These are phyloP conservation scores for Abscondita cerata DNA, from an alignment of 2,888 invertebrate species.

Conservation along the genomic window DNA sequence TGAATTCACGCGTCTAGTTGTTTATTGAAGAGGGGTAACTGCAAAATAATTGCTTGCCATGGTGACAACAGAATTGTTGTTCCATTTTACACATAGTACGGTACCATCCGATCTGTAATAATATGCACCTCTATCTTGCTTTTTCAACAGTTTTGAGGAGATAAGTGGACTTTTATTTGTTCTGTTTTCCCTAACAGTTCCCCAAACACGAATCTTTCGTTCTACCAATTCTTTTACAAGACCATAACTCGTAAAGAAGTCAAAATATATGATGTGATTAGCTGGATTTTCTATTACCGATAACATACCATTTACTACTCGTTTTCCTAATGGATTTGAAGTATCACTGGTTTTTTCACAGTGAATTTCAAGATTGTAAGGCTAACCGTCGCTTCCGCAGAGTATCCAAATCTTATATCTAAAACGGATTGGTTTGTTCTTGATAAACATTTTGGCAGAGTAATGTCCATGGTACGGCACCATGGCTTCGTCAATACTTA, in stretches of 20 bases:
- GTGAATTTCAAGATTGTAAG: background rate
- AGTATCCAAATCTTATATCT: slow-evolving; percentile 8
- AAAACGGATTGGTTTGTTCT: slow-evolving; percentile 10
- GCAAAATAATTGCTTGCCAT: no score
- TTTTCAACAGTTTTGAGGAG: no score
- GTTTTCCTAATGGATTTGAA: no score
- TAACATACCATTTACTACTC: background rate
- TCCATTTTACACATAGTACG: no score
- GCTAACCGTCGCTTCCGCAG: background rate
- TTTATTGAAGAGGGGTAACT: background rate
- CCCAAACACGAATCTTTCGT: background rate
- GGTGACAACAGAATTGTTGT: no score
- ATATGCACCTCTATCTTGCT: no score
- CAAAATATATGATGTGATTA: no score
- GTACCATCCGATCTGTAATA: no score
- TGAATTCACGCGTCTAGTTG: background rate
- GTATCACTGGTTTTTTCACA: no score
- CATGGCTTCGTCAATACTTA: slow-evolving; percentile 5
- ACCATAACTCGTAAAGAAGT: background rate
- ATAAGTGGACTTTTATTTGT: background rate
- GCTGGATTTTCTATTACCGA: background rate
- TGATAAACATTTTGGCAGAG: slow-evolving; percentile 7
- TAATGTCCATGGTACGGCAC: slow-evolving; percentile 9
- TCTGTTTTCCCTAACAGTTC: background rate
- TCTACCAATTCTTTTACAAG: background rate